A percentile compares a stretch with the other conserved stretches of the same genome.
phyloP scores from a whole-genome alignment of 2,888 invertebrate species.

The Chaitophorus viminalis region DNA sequence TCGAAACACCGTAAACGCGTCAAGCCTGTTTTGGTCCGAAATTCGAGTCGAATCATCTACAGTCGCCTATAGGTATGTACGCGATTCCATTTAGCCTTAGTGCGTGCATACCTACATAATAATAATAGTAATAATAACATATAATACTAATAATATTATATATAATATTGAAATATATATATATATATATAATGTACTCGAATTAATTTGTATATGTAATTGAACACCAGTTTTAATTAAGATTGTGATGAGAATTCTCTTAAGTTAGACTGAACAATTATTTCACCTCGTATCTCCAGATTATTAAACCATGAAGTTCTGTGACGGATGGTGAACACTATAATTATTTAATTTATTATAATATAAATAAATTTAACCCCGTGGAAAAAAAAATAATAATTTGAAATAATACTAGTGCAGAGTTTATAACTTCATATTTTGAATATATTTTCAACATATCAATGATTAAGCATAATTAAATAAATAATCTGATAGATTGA shows the following conservation, averaged over 20 bases:
- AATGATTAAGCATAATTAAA: neutral
- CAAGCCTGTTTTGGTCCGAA: too few species aligned
- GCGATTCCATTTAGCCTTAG: neutral
- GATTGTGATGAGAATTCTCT: neutral
- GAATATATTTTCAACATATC: neutral
- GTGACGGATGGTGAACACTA: neutral
- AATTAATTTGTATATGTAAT: neutral
- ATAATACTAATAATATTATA: too few species aligned
- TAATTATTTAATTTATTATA: neutral
- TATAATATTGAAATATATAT: neutral
- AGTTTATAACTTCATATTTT: neutral
- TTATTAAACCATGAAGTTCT: neutral
- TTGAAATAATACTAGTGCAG: too few species aligned
- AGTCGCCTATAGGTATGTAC: neutral
- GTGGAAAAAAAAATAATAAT: too few species aligned
- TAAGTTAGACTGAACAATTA: slow-evolving; percentile 13
- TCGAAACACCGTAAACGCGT: too few species aligned
- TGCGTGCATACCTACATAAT: neutral
- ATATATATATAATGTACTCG: neutral
- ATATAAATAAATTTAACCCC: too few species aligned
- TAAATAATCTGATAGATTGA: neutral
- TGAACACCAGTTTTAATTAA: slow-evolving; percentile 25
- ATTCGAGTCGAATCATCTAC: too few species aligned
- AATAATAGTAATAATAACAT: too few species aligned
- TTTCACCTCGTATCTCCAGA: neutral